Percentiles rank a stretch among this genome's conserved stretches.
phyloP scores from a whole-genome alignment of 2,888 invertebrate genomes.

The Sphaeridia pumilis region DNA sequence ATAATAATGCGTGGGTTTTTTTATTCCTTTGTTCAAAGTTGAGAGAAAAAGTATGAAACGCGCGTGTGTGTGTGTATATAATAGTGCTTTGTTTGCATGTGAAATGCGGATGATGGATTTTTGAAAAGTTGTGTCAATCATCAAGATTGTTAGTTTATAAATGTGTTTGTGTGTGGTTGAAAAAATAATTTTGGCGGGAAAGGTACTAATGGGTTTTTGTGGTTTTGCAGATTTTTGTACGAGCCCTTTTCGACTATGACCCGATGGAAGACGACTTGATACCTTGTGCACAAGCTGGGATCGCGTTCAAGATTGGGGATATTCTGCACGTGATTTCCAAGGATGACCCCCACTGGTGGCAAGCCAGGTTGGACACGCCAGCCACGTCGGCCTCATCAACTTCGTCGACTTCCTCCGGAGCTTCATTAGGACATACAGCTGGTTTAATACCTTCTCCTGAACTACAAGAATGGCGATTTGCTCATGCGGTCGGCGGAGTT shows the following conservation, averaged over 20 bases:
- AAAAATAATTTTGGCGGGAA: too few relatives aligned
- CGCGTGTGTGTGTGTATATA: too few relatives aligned
- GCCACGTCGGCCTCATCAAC: slow-evolving; percentile 36
- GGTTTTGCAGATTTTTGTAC: slow-evolving; percentile 78
- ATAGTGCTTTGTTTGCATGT: too few relatives aligned
- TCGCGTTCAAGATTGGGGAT: slow-evolving; percentile 91
- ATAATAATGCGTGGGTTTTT: too few relatives aligned
- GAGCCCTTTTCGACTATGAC: slow-evolving; percentile 97
- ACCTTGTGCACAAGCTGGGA: slow-evolving; percentile 97
- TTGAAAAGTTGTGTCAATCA: too few relatives aligned
- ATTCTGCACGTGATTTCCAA: slow-evolving; percentile 97
- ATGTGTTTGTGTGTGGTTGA: too few relatives aligned
- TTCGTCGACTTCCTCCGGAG: slow-evolving; percentile 36
- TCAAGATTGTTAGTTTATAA: too few relatives aligned
- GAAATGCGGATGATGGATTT: too few relatives aligned
- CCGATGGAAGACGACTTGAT: slow-evolving; percentile 95
- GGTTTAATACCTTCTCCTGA: slow-evolving; percentile 97
- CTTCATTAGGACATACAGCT: slow-evolving; percentile 59
- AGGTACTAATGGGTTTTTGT: too few relatives aligned
- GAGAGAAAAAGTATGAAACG: too few relatives aligned
- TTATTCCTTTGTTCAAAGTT: too few relatives aligned
- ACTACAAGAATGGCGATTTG: slow-evolving; percentile 95
- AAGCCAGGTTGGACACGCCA: slow-evolving; percentile 34
- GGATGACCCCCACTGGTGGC: slow-evolving; percentile 99
- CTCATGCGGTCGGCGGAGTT: slow-evolving; percentile 31